phyloP scores from a whole-genome alignment of 2,888 invertebrate genomes.

The Dasypogon diadema region DNA sequence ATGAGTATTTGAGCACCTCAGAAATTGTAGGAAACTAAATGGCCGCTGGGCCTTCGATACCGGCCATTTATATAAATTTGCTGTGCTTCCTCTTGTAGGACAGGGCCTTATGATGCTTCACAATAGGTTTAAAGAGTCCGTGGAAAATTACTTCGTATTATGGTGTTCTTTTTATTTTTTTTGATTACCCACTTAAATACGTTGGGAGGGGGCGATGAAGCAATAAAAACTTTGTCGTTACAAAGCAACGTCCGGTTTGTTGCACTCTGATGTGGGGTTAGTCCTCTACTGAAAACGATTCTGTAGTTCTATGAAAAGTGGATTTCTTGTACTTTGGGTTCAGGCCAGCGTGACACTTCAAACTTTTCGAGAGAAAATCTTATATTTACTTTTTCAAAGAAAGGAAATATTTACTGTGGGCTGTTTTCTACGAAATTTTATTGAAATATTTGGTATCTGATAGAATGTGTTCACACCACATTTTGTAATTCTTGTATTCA shows the following conservation, averaged over 20 bases:
- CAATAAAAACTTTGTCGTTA: slow-evolving; percentile 2
- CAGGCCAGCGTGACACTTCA: neutral
- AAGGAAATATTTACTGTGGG: too few species aligned
- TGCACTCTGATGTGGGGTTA: neutral
- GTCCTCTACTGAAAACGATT: neutral
- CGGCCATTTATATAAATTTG: slow-evolving; percentile 44
- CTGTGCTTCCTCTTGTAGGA: neutral
- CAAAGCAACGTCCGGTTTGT: neutral
- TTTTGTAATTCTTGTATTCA: too few species aligned
- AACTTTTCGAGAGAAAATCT: neutral
- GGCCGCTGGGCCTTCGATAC: slow-evolving; percentile 45
- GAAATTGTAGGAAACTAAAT: slow-evolving; percentile 35
- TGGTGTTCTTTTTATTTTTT: slow-evolving; percentile 6
- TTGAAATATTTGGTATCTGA: too few species aligned
- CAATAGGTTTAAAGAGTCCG: slow-evolving; percentile 12
- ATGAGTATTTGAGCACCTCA: slow-evolving; percentile 28
- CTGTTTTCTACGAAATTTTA: too few species aligned
- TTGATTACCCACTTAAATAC: neutral
- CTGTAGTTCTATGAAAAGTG: too few species aligned
- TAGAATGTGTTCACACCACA: too few species aligned
- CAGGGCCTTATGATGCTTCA: neutral
- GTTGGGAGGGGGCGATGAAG: neutral
- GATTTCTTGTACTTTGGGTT: neutral
- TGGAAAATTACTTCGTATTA: slow-evolving; percentile 9
- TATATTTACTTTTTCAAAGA: neutral